These are phyloP conservation scores for Lamellibrachia luymesi DNA, from an alignment of 1,140 invertebrate species.

Conservation along the genomic window DNA sequence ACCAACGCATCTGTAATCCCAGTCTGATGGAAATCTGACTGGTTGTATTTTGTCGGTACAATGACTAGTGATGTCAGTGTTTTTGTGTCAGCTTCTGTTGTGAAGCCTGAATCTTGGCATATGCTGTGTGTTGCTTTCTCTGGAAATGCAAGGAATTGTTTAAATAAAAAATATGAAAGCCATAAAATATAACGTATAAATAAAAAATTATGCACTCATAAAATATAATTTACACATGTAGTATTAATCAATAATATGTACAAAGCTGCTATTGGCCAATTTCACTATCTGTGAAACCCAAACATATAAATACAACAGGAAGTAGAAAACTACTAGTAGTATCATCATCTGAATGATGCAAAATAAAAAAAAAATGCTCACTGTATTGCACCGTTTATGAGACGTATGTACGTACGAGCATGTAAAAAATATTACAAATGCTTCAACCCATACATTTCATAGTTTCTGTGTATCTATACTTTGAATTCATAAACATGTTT, in stretches of 20 bases:
- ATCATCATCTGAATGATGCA: no score
- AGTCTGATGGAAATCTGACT: background rate
- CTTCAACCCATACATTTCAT: no score
- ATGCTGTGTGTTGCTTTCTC: background rate
- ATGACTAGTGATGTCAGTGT: background rate
- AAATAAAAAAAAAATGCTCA: no score
- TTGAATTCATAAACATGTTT: no score
- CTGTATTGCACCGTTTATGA: no score
- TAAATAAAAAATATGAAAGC: background rate
- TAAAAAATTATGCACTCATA: background rate
- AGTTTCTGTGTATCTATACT: no score
- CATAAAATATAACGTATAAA: background rate
- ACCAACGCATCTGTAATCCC: background rate
- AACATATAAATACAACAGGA: no score
- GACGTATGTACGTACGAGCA: no score
- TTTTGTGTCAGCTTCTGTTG: background rate
- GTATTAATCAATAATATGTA: background rate
- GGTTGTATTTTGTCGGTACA: conserved; percentile 20
- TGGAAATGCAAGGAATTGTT: background rate
- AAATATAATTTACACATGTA: background rate
- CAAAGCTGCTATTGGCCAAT: background rate
- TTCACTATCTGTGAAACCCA: background rate
- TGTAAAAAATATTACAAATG: no score
- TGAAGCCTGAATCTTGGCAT: background rate
- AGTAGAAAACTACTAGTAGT: no score